Evolutionary conservation across 2,888 invertebrate genomes (phyloP), one percentile per base, ranked within the genome.

Genomic region (Cryptophagus acutangulus): DNA sequence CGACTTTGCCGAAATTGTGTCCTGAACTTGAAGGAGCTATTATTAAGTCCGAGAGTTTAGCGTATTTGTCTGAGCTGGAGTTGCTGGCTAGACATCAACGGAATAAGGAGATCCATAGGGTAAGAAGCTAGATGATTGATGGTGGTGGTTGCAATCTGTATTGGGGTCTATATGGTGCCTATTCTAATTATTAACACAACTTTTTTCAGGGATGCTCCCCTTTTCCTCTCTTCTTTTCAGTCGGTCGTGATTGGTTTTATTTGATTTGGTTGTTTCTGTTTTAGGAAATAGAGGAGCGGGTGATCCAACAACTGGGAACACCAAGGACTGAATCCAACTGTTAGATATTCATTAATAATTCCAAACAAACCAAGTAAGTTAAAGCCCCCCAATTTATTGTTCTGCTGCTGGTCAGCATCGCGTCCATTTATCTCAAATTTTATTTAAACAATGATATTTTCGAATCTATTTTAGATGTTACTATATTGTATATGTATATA

Each of bases 21-120:
- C 71, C 72, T 10, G 73, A 73, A 54, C 54, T 72, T 48, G 72
- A 73, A 57, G 70, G 68, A 42, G 71, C 72, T 42, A 72, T 73
- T 47, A 62, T 72, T 54, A 72, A 72, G 55, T 71, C 72, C 9
- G 73, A 74, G 56, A 72, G 73, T 57, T 65, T 74, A 54, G 73
- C 73, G 20, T 72, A 73, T 52, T 60, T 74, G 37, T 65, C 71
- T 31, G 72, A 73, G 45, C 61, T 67, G 50, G 74, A 74, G 55
- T 63, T 74, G 59, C 59, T 74, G 44, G 73, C 72, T 52, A 69
- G 74, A 51, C 72, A 73, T 53, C 69, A 71, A 57, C 61, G 71
- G 49, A 72, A 70, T 59, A 71, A 71, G 60, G 67, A 71, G 40
- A 66, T 72, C 40, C 71, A 72, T 54, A 68, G 73, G 73, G 74